phyloP scores from a whole-genome alignment of 2,888 invertebrate genomes.

The Drosophila melanosoma region DNA sequence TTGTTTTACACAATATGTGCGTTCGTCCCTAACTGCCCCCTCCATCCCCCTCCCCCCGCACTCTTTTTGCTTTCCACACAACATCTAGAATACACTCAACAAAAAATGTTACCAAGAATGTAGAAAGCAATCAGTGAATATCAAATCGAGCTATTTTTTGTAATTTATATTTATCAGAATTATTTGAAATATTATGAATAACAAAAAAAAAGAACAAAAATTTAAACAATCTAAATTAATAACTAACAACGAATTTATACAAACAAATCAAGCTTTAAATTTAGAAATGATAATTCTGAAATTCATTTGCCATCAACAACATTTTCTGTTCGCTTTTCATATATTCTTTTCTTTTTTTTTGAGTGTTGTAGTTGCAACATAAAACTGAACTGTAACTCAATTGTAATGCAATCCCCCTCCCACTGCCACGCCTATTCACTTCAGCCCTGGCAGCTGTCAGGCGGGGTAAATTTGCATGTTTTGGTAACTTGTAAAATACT shows the following conservation, averaged over 20 bases:
- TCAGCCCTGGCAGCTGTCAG: conserved; percentile 1
- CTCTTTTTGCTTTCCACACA: background rate
- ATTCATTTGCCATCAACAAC: background rate
- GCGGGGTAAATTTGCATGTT: conserved; percentile 58
- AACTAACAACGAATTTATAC: background rate
- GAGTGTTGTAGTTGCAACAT: conserved; percentile 22
- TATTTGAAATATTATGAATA: background rate
- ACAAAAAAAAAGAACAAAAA: background rate
- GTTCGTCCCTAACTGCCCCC: conserved; percentile 9
- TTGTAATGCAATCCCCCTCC: conserved; percentile 68
- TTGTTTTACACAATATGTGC: conserved; percentile 77
- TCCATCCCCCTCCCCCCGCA: background rate
- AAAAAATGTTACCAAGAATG: background rate
- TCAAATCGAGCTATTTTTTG: background rate
- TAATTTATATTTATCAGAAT: background rate
- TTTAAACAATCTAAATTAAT: background rate
- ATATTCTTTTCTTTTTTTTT: background rate
- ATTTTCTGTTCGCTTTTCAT: background rate
- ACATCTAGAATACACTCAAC: background rate
- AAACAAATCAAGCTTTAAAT: background rate
- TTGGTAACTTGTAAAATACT: conserved; percentile 55
- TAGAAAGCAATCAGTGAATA: background rate
- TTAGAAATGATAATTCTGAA: background rate
- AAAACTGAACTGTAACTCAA: conserved; percentile 74
- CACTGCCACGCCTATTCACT: background rate